Conservation (phyloP, 2,797 vertebrate genomes). For the Phoxinus dragarum region DNA sequence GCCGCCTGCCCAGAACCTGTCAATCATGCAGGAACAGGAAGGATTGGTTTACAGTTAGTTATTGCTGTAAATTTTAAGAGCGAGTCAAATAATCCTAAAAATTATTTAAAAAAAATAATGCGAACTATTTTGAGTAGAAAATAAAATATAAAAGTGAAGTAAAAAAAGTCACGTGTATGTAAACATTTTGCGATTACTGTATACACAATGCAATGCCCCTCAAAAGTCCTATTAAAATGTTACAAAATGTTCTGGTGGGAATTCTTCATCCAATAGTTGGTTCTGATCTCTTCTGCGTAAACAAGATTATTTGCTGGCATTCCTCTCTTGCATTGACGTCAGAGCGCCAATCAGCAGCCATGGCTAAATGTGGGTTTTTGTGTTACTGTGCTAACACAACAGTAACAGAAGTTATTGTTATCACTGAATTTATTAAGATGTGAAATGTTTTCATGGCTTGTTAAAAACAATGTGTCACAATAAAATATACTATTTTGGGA, state of each 20-base stretch:
- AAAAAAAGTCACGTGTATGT: not conserved
- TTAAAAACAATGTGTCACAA: not conserved
- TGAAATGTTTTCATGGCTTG: not conserved
- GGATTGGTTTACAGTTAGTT: not conserved
- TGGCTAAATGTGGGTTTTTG: not conserved
- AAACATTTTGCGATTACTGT: not conserved
- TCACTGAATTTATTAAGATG: not conserved
- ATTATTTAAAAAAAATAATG: not conserved
- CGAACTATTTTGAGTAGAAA: not conserved
- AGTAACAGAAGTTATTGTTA: not conserved
- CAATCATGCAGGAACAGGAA: conserved; percentile 7
- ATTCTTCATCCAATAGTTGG: not conserved
- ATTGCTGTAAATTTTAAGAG: not conserved
- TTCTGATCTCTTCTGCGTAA: not conserved
- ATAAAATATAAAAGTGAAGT: not conserved
- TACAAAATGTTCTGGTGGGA: not conserved
- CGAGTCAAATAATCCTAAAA: not conserved
- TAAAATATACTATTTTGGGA: not conserved
- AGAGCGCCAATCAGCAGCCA: not conserved
- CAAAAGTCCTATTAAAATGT: not conserved
- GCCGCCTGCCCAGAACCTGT: not conserved
- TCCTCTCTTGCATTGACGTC: conserved; percentile 8
- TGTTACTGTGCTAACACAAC: conserved; percentile 15
- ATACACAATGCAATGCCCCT: not conserved
- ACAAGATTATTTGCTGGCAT: not conserved